phyloP scores from a whole-genome alignment of 2,888 invertebrate species.

The Pollenia angustigena region DNA sequence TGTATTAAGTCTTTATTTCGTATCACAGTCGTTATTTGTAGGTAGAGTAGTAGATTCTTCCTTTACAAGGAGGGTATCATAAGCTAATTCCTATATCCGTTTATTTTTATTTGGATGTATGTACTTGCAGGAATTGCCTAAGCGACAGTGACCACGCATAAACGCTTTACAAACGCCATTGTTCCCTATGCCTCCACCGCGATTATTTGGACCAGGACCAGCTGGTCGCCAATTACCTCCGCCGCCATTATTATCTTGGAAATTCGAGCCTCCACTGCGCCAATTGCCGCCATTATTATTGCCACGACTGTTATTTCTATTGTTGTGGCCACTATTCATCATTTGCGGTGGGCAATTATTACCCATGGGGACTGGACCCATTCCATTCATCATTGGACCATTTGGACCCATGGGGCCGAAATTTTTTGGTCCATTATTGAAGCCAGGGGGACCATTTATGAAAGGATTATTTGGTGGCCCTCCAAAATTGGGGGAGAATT shows the following conservation, averaged over 20 bases:
- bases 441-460: slow-evolving; percentile 70
- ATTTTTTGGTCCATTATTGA: slow-evolving; percentile 77
- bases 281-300: slow-evolving; percentile 80
- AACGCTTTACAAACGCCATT: slow-evolving; percentile 90
- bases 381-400: slow-evolving; percentile 71
- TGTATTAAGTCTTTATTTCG: slow-evolving; percentile 62
- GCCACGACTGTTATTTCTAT: slow-evolving; percentile 76
- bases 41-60: slow-evolving; percentile 76
- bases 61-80: slow-evolving; percentile 78
- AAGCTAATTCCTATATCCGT: slow-evolving; percentile 79
- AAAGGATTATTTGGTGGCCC: slow-evolving; percentile 59
- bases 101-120: slow-evolving; percentile 87
- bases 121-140: slow-evolving; percentile 93
- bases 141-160: slow-evolving; percentile 92
- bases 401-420: slow-evolving; percentile 77
- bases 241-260: slow-evolving; percentile 78
- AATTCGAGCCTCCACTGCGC: slow-evolving; percentile 82
- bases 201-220: slow-evolving; percentile 84
- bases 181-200: slow-evolving; percentile 80
- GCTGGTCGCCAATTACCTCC: slow-evolving; percentile 86
- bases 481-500: slow-evolving; percentile 58
- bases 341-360: slow-evolving; percentile 79
- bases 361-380: slow-evolving; percentile 71
- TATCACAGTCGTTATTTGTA: slow-evolving; percentile 75
- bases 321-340: slow-evolving; percentile 81